Percentiles rank a stretch among this genome's conserved stretches.
Conservation (phyloP, 2,888 invertebrate species). For the Chymomyza fuscimana region DNA sequence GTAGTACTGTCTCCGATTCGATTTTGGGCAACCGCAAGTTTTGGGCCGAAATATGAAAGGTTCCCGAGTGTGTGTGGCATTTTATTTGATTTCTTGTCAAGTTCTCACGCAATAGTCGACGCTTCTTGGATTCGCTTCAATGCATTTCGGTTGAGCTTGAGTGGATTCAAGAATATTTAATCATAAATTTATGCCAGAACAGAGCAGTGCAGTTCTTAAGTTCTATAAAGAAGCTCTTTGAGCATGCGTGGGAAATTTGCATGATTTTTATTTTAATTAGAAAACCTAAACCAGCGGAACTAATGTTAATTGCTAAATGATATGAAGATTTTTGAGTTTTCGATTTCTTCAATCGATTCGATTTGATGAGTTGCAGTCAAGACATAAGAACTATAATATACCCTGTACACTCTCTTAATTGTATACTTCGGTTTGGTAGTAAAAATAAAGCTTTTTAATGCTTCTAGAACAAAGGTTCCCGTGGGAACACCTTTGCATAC, state of each 20-base stretch:
- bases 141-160: conserved; percentile 60
- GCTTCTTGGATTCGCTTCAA: conserved; percentile 46
- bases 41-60: conserved; percentile 42
- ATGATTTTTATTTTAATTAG: conserved; percentile 52
- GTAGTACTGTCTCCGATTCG: not conserved
- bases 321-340: not conserved
- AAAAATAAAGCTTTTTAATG: too few relatives aligned
- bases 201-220: conserved; percentile 23
- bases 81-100: conserved; percentile 49
- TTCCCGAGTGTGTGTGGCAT: conserved; percentile 31
- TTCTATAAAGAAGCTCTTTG: conserved; percentile 53
- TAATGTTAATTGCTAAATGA: not conserved
- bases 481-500: too few relatives aligned
- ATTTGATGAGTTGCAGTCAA: conserved; percentile 33
- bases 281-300: conserved; percentile 39
- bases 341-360: not conserved
- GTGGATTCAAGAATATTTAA: conserved; percentile 61
- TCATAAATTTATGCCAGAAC: conserved; percentile 58
- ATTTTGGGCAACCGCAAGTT: conserved; percentile 33
- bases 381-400: too few relatives aligned
- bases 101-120: conserved; percentile 45
- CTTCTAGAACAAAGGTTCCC: too few relatives aligned
- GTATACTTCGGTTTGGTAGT: too few relatives aligned
- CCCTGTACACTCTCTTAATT: too few relatives aligned
- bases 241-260: conserved; percentile 58